Evolutionary conservation across 2,797 vertebrate species (phyloP).

Genomic region (Rachycentron canadum): DNA sequence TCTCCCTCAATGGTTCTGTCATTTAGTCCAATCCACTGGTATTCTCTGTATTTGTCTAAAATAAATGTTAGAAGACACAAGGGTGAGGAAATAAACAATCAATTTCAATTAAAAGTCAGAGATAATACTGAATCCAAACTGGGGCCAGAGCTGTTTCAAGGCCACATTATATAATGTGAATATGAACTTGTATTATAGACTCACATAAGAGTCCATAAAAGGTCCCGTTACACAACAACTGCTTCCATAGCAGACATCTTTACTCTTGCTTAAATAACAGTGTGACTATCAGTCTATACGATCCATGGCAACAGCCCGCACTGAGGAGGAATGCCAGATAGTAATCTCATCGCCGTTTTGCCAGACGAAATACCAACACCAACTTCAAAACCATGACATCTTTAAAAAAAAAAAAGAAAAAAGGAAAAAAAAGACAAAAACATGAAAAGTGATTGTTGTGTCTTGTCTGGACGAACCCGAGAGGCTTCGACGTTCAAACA

Average conservation of each 20-base stretch:
- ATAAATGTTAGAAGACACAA: background rate
- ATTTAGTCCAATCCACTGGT: constrained; percentile 96
- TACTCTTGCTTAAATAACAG: no score
- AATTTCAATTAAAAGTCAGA: no score
- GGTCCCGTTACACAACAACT: background rate
- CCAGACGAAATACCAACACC: constrained; percentile 65
- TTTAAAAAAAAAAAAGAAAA: background rate
- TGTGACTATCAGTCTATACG: background rate
- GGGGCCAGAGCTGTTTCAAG: background rate
- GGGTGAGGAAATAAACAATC: background rate
- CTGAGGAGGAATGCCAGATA: constrained; percentile 65
- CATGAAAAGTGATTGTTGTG: constrained; percentile 41
- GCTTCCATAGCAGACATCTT: no score
- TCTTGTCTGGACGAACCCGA: constrained; percentile 37
- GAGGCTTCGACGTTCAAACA: background rate
- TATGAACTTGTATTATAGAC: no score
- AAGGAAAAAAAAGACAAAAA: constrained; percentile 12
- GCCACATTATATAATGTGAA: background rate
- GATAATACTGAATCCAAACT: no score
- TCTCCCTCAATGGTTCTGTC: constrained; percentile 96
- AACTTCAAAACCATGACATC: constrained; percentile 24
- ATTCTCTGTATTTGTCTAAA: constrained; percentile 91
- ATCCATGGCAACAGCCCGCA: constrained; percentile 23
- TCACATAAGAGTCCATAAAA: no score
- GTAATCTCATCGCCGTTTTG: constrained; percentile 43